Conservation (phyloP, 1,140 invertebrate genomes). For the Sarcophaga peregrina region DNA sequence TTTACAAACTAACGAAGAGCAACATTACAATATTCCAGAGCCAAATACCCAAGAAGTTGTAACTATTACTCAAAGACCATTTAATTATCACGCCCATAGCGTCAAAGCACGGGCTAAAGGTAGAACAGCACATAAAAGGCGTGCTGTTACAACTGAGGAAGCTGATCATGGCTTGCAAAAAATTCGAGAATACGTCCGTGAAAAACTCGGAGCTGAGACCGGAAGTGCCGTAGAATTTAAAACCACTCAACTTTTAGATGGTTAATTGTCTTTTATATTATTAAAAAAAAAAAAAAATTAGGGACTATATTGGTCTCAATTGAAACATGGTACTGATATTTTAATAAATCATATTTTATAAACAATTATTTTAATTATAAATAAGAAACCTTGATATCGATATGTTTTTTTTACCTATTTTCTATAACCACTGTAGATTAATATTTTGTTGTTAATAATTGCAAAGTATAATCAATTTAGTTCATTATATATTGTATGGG, state of each 20-base stretch:
- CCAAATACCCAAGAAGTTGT: constrained; percentile 28
- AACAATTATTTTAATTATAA: no score
- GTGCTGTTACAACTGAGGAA: background rate
- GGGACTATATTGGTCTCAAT: background rate
- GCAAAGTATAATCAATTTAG: no score
- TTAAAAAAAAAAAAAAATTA: background rate
- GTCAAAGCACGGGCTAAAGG: constrained; percentile 48
- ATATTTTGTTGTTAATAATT: no score
- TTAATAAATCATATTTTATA: background rate
- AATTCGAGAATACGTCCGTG: constrained; percentile 60
- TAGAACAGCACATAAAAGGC: constrained; percentile 46
- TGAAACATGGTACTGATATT: constrained; percentile 14
- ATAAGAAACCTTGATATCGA: no score
- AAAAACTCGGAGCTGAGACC: constrained; percentile 61
- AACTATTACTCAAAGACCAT: constrained; percentile 55
- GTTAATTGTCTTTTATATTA: background rate
- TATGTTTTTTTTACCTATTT: no score
- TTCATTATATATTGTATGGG: no score
- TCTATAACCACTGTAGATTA: no score
- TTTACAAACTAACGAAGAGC: constrained; percentile 41
- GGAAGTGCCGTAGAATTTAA: constrained; percentile 62
- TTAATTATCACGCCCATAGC: constrained; percentile 61
- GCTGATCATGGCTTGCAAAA: constrained; percentile 51
- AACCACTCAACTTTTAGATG: constrained; percentile 58
- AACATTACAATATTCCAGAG: constrained; percentile 16